Percentiles rank a stretch among this genome's conserved stretches.
phyloP scores from a whole-genome alignment of 2,113 vertebrate genomes.

The Empidonax traillii region DNA sequence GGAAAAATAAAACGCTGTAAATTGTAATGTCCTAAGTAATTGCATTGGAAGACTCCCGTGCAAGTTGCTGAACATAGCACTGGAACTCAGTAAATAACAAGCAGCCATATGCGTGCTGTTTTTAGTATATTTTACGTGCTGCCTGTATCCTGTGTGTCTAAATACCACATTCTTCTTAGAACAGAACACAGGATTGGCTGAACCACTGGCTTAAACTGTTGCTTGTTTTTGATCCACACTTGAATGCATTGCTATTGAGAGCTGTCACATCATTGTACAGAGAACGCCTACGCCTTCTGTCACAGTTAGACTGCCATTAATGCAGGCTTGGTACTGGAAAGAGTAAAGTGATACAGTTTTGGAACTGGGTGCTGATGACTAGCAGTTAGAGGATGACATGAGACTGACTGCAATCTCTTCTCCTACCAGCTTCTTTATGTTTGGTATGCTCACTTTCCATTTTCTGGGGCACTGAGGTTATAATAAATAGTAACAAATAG shows the following conservation, averaged over 20 bases:
- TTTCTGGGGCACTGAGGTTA: not conserved
- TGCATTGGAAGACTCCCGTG: not conserved
- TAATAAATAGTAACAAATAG: not conserved
- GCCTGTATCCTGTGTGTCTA: not conserved
- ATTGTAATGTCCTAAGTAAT: not conserved
- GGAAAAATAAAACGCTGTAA: not conserved
- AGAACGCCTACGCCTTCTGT: accelerated
- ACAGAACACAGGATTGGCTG: not conserved
- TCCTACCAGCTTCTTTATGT: not conserved
- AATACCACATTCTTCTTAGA: not conserved
- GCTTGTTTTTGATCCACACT: not conserved
- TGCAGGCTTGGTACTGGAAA: not conserved
- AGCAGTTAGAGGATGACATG: not conserved
- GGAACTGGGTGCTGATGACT: not conserved
- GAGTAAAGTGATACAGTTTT: not conserved
- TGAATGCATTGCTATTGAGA: not conserved
- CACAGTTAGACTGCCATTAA: not conserved
- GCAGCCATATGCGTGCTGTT: not conserved
- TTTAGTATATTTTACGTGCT: not conserved
- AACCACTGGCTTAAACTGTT: not conserved
- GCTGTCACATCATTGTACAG: not conserved
- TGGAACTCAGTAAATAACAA: not conserved
- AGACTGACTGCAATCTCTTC: not conserved
- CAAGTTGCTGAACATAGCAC: not conserved
- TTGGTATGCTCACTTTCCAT: not conserved